Evolutionary conservation across 2,113 vertebrate genomes (phyloP).

Genomic region (Cryptomyrus ogoouensis): DNA sequence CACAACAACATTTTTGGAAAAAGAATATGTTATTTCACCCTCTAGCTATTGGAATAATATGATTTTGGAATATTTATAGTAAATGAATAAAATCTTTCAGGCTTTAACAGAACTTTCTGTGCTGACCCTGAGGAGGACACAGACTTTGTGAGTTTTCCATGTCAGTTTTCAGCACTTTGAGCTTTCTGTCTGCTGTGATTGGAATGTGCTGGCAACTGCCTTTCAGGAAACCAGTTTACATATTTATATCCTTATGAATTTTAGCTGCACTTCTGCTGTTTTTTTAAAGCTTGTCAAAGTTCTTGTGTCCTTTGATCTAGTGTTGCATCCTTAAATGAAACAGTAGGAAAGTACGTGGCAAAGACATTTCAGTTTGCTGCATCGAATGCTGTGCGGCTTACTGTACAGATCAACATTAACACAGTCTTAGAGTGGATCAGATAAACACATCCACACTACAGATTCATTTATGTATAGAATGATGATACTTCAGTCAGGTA

Average conservation of each 20-base stretch:
- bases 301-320: background rate
- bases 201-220: background rate
- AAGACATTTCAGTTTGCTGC: background rate
- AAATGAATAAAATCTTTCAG: background rate
- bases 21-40: background rate
- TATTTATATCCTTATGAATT: background rate
- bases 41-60: background rate
- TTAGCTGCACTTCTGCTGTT: background rate
- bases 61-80: background rate
- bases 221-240: background rate
- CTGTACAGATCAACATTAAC: background rate
- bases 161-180: background rate
- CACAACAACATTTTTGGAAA: background rate
- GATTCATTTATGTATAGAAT: background rate
- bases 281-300: background rate
- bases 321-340: background rate
- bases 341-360: background rate
- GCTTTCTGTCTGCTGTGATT: background rate
- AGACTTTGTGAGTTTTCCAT: background rate
- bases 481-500: background rate
- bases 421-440: background rate
- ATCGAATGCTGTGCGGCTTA: background rate
- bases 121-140: background rate
- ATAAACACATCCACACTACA: background rate
- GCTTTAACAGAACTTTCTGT: background rate